phyloP scores from a whole-genome alignment of 2,797 vertebrate species.

The Gallinago solitaria region DNA sequence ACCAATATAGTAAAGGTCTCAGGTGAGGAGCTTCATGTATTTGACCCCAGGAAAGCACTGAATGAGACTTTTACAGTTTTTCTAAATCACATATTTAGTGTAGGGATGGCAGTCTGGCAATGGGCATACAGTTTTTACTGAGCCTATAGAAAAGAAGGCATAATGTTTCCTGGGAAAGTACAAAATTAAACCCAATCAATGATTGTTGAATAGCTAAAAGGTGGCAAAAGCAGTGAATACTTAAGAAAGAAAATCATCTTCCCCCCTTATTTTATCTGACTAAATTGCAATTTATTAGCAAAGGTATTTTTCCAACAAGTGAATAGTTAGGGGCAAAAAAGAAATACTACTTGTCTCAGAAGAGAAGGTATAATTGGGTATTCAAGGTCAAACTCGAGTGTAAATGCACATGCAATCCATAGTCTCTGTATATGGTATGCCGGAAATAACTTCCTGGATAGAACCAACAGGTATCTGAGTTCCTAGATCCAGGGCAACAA shows the following conservation, averaged over 20 bases:
- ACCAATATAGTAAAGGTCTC: not conserved
- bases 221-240: not conserved
- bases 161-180: not conserved
- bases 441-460: not conserved
- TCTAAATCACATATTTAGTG: not conserved
- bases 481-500: not conserved
- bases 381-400: not conserved
- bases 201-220: not conserved
- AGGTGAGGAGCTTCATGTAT: not conserved
- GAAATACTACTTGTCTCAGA: not conserved
- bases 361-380: not conserved
- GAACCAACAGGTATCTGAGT: accelerated
- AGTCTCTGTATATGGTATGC: not conserved
- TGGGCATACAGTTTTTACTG: not conserved
- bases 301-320: not conserved
- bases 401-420: not conserved
- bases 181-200: not conserved
- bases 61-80: not conserved
- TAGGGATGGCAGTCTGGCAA: not conserved
- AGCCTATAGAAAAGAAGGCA: not conserved
- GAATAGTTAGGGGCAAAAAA: not conserved
- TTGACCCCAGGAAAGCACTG: not conserved
- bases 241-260: not conserved
- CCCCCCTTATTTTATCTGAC: not conserved
- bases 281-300: not conserved